Evolutionary conservation across 35 echinoderm and acorn worm genomes (phyloP).

Genomic region (Holothuria glaberrima): DNA sequence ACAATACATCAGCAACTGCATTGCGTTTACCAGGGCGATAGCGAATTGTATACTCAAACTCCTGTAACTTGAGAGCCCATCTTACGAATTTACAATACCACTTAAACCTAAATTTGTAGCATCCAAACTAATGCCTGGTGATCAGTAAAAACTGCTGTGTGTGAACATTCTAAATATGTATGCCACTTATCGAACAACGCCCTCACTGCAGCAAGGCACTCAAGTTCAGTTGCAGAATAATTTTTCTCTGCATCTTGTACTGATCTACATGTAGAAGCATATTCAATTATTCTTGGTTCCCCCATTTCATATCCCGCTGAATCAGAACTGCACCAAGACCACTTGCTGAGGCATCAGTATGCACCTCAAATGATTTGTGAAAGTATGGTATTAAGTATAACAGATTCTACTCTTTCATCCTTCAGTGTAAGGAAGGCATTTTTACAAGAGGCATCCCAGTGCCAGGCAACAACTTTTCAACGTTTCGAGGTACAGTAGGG

Average conservation of each 20-base stretch:
- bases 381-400: not conserved
- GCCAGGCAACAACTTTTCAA: not conserved
- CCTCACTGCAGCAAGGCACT: conserved; percentile 58
- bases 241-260: conserved; percentile 33
- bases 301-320: not conserved
- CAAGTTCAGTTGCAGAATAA: conserved; percentile 51
- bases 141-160: conserved; percentile 4
- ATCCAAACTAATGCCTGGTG: conserved; percentile 52
- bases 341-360: conserved; percentile 44
- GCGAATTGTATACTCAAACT: conserved; percentile 13
- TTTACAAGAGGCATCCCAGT: conserved; percentile 8
- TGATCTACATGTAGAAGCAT: conserved; percentile 39
- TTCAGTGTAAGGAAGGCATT: conserved; percentile 17
- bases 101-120: not conserved
- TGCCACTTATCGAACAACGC: conserved; percentile 66
- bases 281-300: conserved; percentile 5
- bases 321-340: conserved; percentile 58
- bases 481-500: too few species aligned
- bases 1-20: conserved; percentile 24
- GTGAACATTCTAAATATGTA: conserved; percentile 9
- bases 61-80: conserved; percentile 42
- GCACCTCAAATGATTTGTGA: conserved; percentile 20
- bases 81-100: conserved; percentile 21
- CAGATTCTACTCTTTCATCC: not conserved
- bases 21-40: conserved; percentile 20